Conservation (phyloP, 1,140 invertebrate genomes). For the Microplitis demolitor region DNA sequence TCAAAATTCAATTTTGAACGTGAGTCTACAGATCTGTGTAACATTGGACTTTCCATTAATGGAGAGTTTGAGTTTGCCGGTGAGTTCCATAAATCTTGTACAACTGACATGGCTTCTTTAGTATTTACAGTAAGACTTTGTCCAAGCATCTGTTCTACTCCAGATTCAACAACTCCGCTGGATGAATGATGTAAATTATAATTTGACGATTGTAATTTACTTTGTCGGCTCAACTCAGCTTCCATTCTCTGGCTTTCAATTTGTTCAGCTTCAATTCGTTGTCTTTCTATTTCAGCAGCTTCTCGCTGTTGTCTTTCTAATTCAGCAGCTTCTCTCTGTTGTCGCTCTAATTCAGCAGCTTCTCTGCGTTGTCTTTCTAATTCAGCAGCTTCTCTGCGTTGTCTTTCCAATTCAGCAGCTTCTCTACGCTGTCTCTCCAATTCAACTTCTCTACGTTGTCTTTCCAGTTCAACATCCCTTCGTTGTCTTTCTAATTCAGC, state of each 20-base stretch:
- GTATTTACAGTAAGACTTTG: conserved; percentile 67
- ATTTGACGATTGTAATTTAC: conserved; percentile 45
- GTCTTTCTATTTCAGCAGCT: conserved; percentile 28
- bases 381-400: conserved; percentile 36
- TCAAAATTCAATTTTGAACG: conserved; percentile 59
- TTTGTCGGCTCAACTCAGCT: conserved; percentile 46
- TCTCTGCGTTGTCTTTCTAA: conserved; percentile 40
- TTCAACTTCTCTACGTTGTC: conserved; percentile 33
- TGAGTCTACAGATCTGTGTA: conserved; percentile 41
- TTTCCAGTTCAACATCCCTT: conserved; percentile 38
- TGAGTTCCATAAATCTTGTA: conserved; percentile 56
- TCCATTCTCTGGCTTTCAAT: conserved; percentile 43
- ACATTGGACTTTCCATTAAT: conserved; percentile 39
- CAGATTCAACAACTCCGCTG: conserved; percentile 35
- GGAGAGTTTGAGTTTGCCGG: conserved; percentile 37
- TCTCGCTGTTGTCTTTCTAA: conserved; percentile 41
- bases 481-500: conserved; percentile 27
- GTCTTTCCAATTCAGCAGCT: conserved; percentile 41
- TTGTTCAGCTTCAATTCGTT: conserved; percentile 40
- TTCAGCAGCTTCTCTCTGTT: conserved; percentile 31
- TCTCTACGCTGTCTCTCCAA: conserved; percentile 37
- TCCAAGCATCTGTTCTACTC: conserved; percentile 47
- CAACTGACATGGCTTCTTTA: conserved; percentile 62
- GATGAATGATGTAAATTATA: conserved; percentile 44
- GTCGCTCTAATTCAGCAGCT: conserved; percentile 40